Evolutionary conservation across 2,113 vertebrate genomes (phyloP), one percentile per base, ranked within the genome.

Genomic region (Bos indicus): DNA sequence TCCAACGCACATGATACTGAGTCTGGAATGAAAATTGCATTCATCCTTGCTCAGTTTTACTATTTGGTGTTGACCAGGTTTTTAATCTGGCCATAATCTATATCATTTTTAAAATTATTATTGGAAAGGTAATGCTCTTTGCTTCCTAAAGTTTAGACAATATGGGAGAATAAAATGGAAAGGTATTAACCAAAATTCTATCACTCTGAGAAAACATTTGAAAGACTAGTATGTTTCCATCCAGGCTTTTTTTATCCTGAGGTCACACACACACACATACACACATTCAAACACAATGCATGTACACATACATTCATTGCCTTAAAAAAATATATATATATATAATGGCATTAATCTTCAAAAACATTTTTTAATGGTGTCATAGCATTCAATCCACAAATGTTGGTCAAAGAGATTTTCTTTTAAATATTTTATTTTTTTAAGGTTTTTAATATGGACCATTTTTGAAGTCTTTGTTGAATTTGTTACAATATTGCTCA

Each of bases 1-100:
- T n/a, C 14, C 6, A 6, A 56, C 1, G 2, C 7, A 26, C 5
- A 15, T 26, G 33, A 9, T 7, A 8, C 3, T 36, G 26, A 78
- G 26, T 83, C 59, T 40, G 23, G 59, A 82, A 40, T 13, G 6
- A 10, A 97, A 85, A 67, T 84, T 67, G 23, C 7, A 3, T 82
- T 52, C 17, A 48, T 10, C 5, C 2, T 36, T 92, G 16, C 12
- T 91, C 28, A 83, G 15, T 46, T 92, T 21, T 26, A 64, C 23
- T 28, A 52, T 15, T 1, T 88, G 28, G 8, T 13, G 60, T 46
- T 91, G 48, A 71, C 16, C 52, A 52, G 0, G 6, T 59, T 96
- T 81, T 60, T 43, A 88, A 82, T 48, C 26, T 86, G 59, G 5
- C 5, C 0, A 57, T 60, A 71, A 36, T 6, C 56, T 6, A 21